Evolutionary conservation across 2,888 invertebrate species (phyloP).

Genomic region (Drosophila rubida): DNA sequence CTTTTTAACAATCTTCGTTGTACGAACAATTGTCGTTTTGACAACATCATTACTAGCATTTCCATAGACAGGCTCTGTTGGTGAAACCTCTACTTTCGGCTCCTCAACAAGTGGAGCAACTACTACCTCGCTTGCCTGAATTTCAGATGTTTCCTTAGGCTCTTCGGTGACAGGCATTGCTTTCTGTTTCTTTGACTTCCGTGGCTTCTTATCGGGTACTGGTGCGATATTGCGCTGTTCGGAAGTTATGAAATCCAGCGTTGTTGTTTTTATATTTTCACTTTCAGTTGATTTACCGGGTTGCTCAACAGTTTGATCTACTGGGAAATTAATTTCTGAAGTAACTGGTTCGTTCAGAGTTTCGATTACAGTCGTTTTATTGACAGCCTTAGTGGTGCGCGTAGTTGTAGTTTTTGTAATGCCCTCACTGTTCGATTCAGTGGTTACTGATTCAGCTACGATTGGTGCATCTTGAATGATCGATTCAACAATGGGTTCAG

Average conservation of each 20-base stretch:
- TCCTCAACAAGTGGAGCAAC: slow-evolving; percentile 13
- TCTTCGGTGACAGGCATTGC: slow-evolving; percentile 1
- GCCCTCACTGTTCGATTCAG: slow-evolving; percentile 69
- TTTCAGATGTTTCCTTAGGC: background rate
- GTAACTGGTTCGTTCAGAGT: background rate
- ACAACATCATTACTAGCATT: slow-evolving; percentile 65
- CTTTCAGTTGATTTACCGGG: slow-evolving; percentile 4
- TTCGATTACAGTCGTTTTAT: slow-evolving; percentile 40
- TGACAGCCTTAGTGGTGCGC: slow-evolving; percentile 63
- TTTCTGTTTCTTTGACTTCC: slow-evolving; percentile 34
- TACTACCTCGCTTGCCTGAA: slow-evolving; percentile 6
- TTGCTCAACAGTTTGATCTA: slow-evolving; percentile 19
- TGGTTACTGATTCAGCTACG: slow-evolving; percentile 67
- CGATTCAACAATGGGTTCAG: slow-evolving; percentile 49
- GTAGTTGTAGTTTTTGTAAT: slow-evolving; percentile 66
- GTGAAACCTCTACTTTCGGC: background rate
- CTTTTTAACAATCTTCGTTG: slow-evolving; percentile 80
- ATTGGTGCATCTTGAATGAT: slow-evolving; percentile 55
- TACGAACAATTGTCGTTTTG: slow-evolving; percentile 79
- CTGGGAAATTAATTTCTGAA: background rate
- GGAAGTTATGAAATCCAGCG: slow-evolving; percentile 57
- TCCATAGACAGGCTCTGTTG: slow-evolving; percentile 16
- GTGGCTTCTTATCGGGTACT: slow-evolving; percentile 27
- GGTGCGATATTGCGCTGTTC: slow-evolving; percentile 40
- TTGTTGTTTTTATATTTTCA: slow-evolving; percentile 35